Base-by-base conservation (phyloP, 2,113 vertebrate species). In the Indicator maculatus region DNA sequence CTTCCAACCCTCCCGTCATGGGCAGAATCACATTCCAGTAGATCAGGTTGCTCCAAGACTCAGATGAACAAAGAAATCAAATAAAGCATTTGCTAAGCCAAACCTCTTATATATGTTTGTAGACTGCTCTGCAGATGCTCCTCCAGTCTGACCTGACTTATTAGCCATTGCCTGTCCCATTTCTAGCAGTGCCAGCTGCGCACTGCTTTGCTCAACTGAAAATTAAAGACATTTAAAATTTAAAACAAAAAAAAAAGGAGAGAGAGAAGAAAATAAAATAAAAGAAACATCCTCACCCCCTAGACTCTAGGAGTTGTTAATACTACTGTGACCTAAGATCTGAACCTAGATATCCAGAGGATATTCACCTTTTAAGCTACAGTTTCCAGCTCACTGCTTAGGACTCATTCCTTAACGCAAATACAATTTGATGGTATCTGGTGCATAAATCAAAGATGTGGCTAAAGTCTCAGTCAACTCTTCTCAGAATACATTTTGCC, bases 401-500 rank as follows among this genome's bases (percentile, higher is more conserved):
- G 1, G 2, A 78, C 44, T 93, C 64, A 64, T 80, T 91, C 75
- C 92, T 93, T 85, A 91, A 87, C 44, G 5, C 79, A 92, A 76
- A 92, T 18, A 77, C 64, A 85, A 53, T 82, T 79, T 91, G 78
- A 86, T 1, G 0, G 69, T 86, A 83, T 93, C 76, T 80, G 76
- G 86, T 75, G 80, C 80, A 75, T 71, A 94, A 90, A 88, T 80
- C 87, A 92, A 41, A 1, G 44, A 85, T 52, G 84, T 85, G 85
- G 93, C 82, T 88, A 44, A 71, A 73, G 72, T 71, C 69, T 85
- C 87, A 60, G 75, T 86, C 79, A 91, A 70, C 79, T 87, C 63
- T 93, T 88, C 83, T 72, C 80, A 75, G 95, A 96, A 90, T 73
- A 95, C 93, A 91, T 61, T 66, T 38, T 91, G 69, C 85, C 89